Percentiles rank a stretch among this genome's conserved stretches.
Evolutionary conservation across 2,888 invertebrate species (phyloP).

Genomic region (Brenthis hecate): DNA sequence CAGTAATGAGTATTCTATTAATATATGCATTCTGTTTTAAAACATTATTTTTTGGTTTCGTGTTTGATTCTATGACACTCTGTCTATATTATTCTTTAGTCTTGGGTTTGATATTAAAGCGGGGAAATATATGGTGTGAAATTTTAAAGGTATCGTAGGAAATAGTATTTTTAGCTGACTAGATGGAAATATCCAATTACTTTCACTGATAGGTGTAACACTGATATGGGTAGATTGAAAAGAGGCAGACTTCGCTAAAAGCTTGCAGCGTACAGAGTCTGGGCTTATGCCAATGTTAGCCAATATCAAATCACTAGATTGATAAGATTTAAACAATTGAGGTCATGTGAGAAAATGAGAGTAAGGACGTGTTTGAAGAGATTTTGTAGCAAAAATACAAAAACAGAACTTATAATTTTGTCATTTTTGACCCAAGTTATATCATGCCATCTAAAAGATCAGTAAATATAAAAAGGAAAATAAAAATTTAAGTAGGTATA

Average conservation of each 20-base stretch:
- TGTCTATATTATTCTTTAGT: no score
- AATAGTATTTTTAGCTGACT: conserved; percentile 24
- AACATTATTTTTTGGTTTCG: no score
- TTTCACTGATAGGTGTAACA: conserved; percentile 32
- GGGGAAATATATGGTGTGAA: background rate
- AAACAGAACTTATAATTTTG: background rate
- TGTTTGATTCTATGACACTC: no score
- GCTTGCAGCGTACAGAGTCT: conserved; percentile 33
- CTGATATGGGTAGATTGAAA: conserved; percentile 32
- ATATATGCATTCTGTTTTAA: no score
- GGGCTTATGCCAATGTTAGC: conserved; percentile 48
- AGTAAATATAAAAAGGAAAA: no score
- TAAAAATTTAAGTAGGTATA: no score
- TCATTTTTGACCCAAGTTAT: no score
- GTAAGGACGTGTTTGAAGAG: background rate
- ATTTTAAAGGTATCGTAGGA: background rate
- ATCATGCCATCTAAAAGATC: no score
- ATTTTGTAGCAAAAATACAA: background rate
- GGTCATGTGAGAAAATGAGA: conserved; percentile 26
- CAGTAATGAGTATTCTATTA: no score
- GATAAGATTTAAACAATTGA: conserved; percentile 49
- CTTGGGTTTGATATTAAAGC: background rate
- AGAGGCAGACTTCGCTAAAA: conserved; percentile 25
- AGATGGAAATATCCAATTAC: conserved; percentile 29
- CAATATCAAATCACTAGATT: conserved; percentile 48